phyloP scores from a whole-genome alignment of 2,888 invertebrate species.

The Perdita meconis region DNA sequence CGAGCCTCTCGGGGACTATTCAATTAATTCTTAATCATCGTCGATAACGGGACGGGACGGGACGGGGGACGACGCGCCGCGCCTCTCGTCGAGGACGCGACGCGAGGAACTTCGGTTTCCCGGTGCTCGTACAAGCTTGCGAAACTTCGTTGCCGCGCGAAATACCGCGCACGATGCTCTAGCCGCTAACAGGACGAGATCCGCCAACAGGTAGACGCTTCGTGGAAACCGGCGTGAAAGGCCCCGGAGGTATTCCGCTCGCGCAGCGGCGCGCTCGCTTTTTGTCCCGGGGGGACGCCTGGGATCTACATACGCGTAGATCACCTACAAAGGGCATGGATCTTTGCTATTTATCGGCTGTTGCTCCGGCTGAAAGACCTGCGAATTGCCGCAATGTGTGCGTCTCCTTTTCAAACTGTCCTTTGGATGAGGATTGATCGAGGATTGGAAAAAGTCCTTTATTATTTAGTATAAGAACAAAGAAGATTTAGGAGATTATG shows the following conservation, averaged over 20 bases:
- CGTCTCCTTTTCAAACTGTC: no score
- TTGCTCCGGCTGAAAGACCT: no score
- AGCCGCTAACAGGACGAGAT: conserved; percentile 10
- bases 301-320: neutral
- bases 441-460: no score
- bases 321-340: neutral
- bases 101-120: no score
- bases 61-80: neutral
- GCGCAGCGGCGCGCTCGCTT: conserved; percentile 15
- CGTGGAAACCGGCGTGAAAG: conserved; percentile 42
- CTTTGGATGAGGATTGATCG: no score
- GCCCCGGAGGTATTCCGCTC: conserved; percentile 12
- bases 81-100: no score
- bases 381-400: no score
- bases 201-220: conserved; percentile 44
- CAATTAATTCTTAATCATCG: conserved; percentile 43
- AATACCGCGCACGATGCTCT: neutral
- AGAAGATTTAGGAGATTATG: no score
- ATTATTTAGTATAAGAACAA: no score
- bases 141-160: no score
- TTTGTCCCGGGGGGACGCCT: conserved; percentile 3
- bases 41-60: conserved; percentile 11
- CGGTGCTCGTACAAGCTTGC: no score
- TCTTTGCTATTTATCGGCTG: neutral
- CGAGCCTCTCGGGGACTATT: conserved; percentile 34